phyloP scores from a whole-genome alignment of 2,113 vertebrate species.

The Siniperca knerii region DNA sequence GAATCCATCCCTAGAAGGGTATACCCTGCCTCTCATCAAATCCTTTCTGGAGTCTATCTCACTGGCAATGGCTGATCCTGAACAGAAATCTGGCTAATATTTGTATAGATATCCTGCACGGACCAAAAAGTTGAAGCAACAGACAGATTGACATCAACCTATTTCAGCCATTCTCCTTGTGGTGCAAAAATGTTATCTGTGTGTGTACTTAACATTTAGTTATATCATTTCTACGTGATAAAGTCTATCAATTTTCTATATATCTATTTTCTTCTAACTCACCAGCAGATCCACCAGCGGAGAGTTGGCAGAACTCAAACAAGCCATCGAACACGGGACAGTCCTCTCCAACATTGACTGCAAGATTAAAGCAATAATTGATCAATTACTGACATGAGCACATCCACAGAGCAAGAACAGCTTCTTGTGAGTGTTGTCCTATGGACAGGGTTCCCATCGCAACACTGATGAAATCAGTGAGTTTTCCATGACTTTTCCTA shows the following conservation, averaged over 20 bases:
- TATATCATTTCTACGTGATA: background rate
- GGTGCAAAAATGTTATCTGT: background rate
- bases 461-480: background rate
- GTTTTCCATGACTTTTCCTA: background rate
- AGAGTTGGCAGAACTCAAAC: constrained; percentile 97
- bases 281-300: constrained; percentile 96
- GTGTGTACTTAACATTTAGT: background rate
- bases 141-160: background rate
- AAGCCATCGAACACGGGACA: constrained; percentile 96
- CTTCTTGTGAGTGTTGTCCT: background rate
- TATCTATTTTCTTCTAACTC: constrained; percentile 64
- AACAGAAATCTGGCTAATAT: background rate
- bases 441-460: background rate
- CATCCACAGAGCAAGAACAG: background rate
- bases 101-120: background rate
- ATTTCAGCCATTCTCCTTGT: background rate
- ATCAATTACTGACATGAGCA: background rate
- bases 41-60: background rate
- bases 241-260: background rate
- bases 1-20: too few species aligned
- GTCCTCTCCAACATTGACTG: constrained; percentile 98
- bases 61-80: background rate
- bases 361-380: background rate
- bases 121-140: background rate
- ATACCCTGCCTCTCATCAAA: too few species aligned